Evolutionary conservation across 2,113 vertebrate species (phyloP).

Genomic region (Pelusios castaneus): DNA sequence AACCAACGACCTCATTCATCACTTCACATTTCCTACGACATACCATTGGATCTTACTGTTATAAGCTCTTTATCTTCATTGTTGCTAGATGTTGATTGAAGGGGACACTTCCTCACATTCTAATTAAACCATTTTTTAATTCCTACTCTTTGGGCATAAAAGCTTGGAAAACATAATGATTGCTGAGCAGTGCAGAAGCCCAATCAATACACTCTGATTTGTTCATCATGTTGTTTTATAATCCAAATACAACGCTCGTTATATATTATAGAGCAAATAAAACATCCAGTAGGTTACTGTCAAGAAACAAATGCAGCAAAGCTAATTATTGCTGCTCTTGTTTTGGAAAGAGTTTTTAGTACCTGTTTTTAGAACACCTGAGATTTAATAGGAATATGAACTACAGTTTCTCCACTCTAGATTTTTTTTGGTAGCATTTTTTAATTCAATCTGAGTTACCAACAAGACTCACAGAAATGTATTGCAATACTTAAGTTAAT

Average conservation of each 20-base stretch:
- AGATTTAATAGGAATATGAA: accelerated
- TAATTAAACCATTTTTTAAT: constrained; percentile 77
- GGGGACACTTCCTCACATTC: constrained; percentile 35
- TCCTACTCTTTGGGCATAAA: constrained; percentile 52
- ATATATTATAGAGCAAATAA: constrained; percentile 43
- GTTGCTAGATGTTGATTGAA: constrained; percentile 58
- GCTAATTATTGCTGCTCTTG: constrained; percentile 2
- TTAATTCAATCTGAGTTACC: not conserved
- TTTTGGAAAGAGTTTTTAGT: not conserved
- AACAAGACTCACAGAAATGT: accelerated
- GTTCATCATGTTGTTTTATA: constrained; percentile 52
- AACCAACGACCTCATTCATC: not conserved
- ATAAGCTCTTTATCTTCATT: constrained; percentile 47
- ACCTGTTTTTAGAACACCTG: not conserved
- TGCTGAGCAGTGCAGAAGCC: constrained; percentile 53
- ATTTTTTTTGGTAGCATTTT: not conserved
- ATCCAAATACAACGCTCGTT: constrained; percentile 52
- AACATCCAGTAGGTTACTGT: constrained; percentile 17
- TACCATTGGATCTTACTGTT: not conserved
- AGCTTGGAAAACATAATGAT: constrained; percentile 67
- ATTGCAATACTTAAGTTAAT: not conserved
- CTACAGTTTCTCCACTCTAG: not conserved
- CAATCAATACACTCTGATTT: constrained; percentile 66
- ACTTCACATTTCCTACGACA: not conserved
- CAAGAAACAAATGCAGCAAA: not conserved